Evolutionary conservation across 2,888 invertebrate species (phyloP).

Genomic region (Diarsia mendica): DNA sequence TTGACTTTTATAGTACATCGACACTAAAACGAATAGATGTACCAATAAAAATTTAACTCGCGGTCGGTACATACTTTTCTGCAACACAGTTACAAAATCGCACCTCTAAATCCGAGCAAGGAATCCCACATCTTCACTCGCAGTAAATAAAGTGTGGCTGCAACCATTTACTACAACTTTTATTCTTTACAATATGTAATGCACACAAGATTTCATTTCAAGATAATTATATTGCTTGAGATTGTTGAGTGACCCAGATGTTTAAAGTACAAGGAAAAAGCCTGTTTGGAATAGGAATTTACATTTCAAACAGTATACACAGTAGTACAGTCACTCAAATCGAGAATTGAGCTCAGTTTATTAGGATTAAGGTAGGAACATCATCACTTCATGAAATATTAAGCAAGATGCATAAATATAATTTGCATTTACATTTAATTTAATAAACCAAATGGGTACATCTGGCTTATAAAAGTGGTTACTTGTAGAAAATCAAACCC

Average conservation of each 20-base stretch:
- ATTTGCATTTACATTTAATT: not conserved
- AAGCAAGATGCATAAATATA: not conserved
- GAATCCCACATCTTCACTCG: conserved; percentile 14
- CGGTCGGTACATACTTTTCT: not conserved
- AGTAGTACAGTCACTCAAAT: not conserved
- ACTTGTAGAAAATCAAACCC: not conserved
- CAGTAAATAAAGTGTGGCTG: conserved; percentile 48
- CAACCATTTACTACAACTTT: conserved; percentile 25
- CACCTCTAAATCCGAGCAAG: conserved; percentile 25
- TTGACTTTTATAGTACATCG: not conserved
- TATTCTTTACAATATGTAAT: conserved; percentile 13
- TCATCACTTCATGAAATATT: not conserved
- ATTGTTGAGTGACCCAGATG: not conserved
- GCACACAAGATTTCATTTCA: conserved; percentile 24
- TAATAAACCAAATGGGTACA: not conserved
- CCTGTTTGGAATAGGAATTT: no score
- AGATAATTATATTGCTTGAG: conserved; percentile 22
- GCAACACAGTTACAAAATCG: conserved; percentile 5
- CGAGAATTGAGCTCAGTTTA: not conserved
- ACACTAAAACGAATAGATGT: not conserved
- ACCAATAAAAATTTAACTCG: conserved; percentile 1
- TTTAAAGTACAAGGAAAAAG: not conserved
- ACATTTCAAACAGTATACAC: no score
- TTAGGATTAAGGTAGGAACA: not conserved
- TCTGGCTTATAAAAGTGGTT: not conserved